Evolutionary conservation across 1,140 invertebrate genomes (phyloP), one percentile per base, ranked within the genome.

Genomic region (Drosophila simulans): DNA sequence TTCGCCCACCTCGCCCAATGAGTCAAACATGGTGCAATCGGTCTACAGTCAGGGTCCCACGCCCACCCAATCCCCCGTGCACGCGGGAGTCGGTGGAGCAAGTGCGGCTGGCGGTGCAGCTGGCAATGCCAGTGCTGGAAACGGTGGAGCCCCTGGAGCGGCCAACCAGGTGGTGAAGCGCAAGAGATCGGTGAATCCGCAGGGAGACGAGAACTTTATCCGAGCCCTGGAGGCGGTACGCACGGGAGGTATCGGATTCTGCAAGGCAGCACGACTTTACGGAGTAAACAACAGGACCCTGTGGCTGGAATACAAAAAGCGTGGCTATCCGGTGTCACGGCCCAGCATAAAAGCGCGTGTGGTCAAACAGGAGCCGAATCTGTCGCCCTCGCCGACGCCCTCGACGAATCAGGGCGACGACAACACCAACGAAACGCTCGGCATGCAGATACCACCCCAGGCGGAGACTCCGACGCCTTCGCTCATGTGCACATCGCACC

Each of bases 231-330:
- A 97, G 81, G 96, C 96, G 1, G 96, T 97, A 0, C 93, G 96
- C 15, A 95, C 95, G 65, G 96, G 96, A n/a, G 95, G 96, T 17
- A 96, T 97, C 65, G 96, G 96, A 1, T 97, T 97, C 92, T 97
- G 96, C 91, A 97, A 97, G 77, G 96, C 96, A 7, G 96, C 96
- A 0, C 93, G 95, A 40, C 94, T 96, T 92, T 97, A 95, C 90
- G 96, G 96, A 13, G 96, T 97, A 1, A 97, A 97, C 92, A 97
- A 97, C 92, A 93, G 96, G 37, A 97, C 96, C 0, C 91, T 97
- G 1, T 97, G 96, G 96, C 93, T 97, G 13, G 96, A 97, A 80
- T 97, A 97, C 83, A 96, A 96, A 78, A 96, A 96, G 90, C 94
- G 95, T 15, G 96, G 96, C 0, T 97, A 97, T 86, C 95, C 96